A percentile compares a stretch with the other conserved stretches of the same genome.
These are phyloP conservation scores for Salmo trutta DNA, from an alignment of 2,797 vertebrate genomes.

Conservation along the genomic window DNA sequence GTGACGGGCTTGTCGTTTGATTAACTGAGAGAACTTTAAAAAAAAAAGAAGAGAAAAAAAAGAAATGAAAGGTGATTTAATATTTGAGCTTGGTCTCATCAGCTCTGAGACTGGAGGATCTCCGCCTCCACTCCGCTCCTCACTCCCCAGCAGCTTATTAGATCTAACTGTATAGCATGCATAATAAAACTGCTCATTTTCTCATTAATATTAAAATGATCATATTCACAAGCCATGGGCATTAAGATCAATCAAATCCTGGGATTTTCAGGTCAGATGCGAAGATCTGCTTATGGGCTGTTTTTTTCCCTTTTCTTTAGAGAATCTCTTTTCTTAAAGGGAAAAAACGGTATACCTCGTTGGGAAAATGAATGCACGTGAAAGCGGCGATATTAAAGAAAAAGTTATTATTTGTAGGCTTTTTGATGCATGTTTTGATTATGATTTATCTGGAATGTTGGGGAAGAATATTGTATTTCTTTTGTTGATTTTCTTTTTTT, in stretches of 20 bases:
- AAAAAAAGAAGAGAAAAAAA: slow-evolving; percentile 59
- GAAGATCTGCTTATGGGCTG: slow-evolving; percentile 92
- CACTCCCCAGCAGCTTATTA: slow-evolving; percentile 93
- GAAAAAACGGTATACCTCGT: slow-evolving; percentile 61
- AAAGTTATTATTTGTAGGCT: slow-evolving; percentile 77
- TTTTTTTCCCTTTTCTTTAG: slow-evolving; percentile 59
- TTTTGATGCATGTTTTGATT: slow-evolving; percentile 78
- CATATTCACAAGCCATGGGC: slow-evolving; percentile 99
- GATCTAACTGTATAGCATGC: slow-evolving; percentile 99
- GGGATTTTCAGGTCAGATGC: slow-evolving; percentile 99
- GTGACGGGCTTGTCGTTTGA: slow-evolving; percentile 91
- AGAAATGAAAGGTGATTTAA: slow-evolving; percentile 99
- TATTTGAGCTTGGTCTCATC: slow-evolving; percentile 99
- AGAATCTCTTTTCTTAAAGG: slow-evolving; percentile 64
- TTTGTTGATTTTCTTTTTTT: slow-evolving; percentile 36
- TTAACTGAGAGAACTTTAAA: slow-evolving; percentile 91
- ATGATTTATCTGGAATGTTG: slow-evolving; percentile 60
- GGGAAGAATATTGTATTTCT: slow-evolving; percentile 32
- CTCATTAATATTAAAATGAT: slow-evolving; percentile 99
- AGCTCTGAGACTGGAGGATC: slow-evolving; percentile 90
- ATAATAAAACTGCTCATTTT: slow-evolving; percentile 99
- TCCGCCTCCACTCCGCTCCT: slow-evolving; percentile 34
- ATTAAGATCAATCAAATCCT: slow-evolving; percentile 99
- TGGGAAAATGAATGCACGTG: slow-evolving; percentile 65
- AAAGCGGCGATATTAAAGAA: slow-evolving; percentile 73